Evolutionary conservation across 2,797 vertebrate species (phyloP).

Genomic region (Okamejei kenojei): DNA sequence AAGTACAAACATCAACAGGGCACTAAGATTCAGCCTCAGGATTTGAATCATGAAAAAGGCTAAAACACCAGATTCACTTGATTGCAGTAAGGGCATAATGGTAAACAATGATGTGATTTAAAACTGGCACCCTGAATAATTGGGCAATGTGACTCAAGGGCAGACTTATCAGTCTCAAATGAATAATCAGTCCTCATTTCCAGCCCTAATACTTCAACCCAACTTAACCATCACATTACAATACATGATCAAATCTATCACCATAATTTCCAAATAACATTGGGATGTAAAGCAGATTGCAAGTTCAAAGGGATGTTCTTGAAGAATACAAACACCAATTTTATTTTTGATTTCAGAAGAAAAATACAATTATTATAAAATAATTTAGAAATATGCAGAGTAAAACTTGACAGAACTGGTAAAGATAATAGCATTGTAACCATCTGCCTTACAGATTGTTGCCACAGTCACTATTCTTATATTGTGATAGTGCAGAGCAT

Average conservation of each 20-base stretch:
- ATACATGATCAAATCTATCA: background rate
- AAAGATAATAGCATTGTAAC: background rate
- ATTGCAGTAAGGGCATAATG: background rate
- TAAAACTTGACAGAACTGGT: background rate
- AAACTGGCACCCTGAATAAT: conserved; percentile 9
- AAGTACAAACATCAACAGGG: background rate
- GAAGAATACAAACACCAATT: background rate
- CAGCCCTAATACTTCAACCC: background rate
- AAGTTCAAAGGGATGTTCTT: background rate
- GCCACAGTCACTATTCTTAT: too few relatives aligned
- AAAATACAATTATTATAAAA: background rate
- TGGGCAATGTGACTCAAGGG: background rate
- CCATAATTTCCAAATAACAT: background rate
- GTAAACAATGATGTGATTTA: conserved; percentile 39
- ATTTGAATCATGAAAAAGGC: background rate
- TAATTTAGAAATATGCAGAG: background rate
- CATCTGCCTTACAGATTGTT: too few relatives aligned
- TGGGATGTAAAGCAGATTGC: background rate
- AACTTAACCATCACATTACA: background rate
- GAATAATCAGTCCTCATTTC: background rate
- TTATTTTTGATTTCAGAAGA: background rate
- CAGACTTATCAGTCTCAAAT: background rate
- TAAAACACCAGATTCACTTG: background rate
- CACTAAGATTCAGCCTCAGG: background rate
- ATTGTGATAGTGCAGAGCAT: too few relatives aligned